Conservation (phyloP, 2,888 invertebrate species). For the Odontothrips loti region DNA sequence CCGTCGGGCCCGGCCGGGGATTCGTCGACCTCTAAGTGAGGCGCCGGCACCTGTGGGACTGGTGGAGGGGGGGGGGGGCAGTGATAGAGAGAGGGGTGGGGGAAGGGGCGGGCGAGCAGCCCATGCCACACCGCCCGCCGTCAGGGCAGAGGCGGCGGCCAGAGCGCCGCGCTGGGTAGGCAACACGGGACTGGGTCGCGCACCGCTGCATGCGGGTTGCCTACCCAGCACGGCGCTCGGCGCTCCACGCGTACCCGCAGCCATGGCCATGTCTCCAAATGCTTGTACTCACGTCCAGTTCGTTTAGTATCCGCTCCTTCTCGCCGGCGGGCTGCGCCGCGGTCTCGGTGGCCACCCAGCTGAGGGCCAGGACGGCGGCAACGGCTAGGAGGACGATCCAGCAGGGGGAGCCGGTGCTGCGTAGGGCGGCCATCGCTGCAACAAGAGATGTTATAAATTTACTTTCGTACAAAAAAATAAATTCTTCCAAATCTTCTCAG, state of each 20-base stretch:
- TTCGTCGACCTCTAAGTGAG: no score
- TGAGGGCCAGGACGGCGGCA: slow-evolving; percentile 40
- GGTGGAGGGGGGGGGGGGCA: no score
- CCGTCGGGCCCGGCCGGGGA: no score
- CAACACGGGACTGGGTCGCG: no score
- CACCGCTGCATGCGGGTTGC: slow-evolving; percentile 12
- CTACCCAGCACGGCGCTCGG: background rate
- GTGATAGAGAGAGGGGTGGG: no score
- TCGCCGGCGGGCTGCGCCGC: slow-evolving; percentile 43
- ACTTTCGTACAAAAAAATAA: background rate
- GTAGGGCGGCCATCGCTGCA: background rate
- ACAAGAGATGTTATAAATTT: background rate
- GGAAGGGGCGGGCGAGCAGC: no score
- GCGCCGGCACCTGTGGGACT: no score
- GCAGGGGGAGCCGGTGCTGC: slow-evolving; percentile 2
- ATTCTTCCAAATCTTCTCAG: background rate
- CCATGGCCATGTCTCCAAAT: no score
- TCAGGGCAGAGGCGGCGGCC: no score
- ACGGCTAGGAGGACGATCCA: slow-evolving; percentile 31
- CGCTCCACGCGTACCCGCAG: no score
- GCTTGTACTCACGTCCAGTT: slow-evolving; percentile 45
- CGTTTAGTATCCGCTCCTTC: slow-evolving; percentile 46
- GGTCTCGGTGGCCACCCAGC: slow-evolving; percentile 42
- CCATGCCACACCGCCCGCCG: no score
- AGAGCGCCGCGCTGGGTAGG: no score